Evolutionary conservation across 2,797 vertebrate species (phyloP), one percentile per base, ranked within the genome.

Genomic region (Huso huso): DNA sequence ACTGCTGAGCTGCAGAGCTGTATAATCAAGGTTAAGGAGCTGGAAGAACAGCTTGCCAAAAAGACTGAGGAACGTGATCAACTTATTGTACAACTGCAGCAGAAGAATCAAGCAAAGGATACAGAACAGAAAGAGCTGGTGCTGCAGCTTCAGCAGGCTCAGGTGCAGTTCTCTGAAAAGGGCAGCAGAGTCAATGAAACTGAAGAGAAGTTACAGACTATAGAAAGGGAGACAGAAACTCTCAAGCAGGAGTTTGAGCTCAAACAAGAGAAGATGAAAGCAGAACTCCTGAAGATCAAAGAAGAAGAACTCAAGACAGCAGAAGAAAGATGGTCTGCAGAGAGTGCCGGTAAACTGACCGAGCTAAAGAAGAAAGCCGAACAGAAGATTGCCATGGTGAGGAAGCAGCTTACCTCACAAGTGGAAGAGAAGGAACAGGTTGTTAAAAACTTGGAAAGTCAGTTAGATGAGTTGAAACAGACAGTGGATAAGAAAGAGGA

Each of bases 351-450:
- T 0, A 98, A 94, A 80, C 75, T 90, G 48, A 82, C 91, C 0
- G 96, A 99, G 70, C 81, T 98, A 69, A 98, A 95, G 87, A 99
- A 92, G 84, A 99, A 97, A 79, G 95, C 95, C 0, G 97, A 99
- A 78, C 95, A 97, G 79, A 98, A 91, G 83, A 93, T 99, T 6
- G 74, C 72, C 69, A 90, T 91, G 75, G 84, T 99, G 79, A 94
- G 80, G 76, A 98, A 93, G 71, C 95, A 97, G 12, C 76, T 97
- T 7, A 80, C 74, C 0, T 85, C 80, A 15, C 94, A 96, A 78
- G 81, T 98, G 53, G 94, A 98, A 71, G 93, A 94, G 64, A 98
- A 88, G 72, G 90, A 94, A 51, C 83, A 87, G 66, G 76, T 72
- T 4, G 87, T 86, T 37, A 83, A 80, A 71, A 82, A 81, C 8